Percentiles rank a stretch among this genome's conserved stretches.
Evolutionary conservation across 2,113 vertebrate species (phyloP).

Genomic region (Saccopteryx leptura): DNA sequence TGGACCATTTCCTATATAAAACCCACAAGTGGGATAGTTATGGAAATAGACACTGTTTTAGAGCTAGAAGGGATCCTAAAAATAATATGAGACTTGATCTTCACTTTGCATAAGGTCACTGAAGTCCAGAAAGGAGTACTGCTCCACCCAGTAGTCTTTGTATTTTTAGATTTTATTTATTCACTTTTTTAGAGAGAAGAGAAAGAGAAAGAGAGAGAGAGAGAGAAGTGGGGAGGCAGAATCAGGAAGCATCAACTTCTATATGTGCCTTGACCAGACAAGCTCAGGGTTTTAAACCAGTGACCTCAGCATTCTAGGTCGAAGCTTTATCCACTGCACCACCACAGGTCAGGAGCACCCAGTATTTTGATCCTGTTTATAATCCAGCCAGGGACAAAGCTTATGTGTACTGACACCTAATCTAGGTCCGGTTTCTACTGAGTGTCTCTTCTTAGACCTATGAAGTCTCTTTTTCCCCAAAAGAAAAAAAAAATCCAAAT

Average conservation of each 20-base stretch:
- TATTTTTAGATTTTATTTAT: no score
- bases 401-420: rapidly evolving
- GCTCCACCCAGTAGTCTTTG: background rate
- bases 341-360: no score
- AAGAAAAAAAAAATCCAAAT: background rate
- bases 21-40: constrained; percentile 25
- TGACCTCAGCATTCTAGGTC: no score
- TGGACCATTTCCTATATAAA: constrained; percentile 17
- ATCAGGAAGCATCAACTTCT: no score
- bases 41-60: constrained; percentile 24
- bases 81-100: background rate
- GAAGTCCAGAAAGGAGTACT: background rate
- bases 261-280: no score
- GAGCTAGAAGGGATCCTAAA: constrained; percentile 41
- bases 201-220: no score
- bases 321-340: no score
- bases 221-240: no score
- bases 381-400: background rate
- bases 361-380: background rate
- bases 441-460: background rate
- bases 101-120: background rate
- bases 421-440: rapidly evolving
- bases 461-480: background rate
- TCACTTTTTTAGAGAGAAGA: no score
- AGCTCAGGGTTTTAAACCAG: no score